Percentiles rank a stretch among this genome's conserved stretches.
These are phyloP conservation scores for Mythimna loreyi DNA, from an alignment of 2,888 invertebrate genomes.

Conservation along the genomic window DNA sequence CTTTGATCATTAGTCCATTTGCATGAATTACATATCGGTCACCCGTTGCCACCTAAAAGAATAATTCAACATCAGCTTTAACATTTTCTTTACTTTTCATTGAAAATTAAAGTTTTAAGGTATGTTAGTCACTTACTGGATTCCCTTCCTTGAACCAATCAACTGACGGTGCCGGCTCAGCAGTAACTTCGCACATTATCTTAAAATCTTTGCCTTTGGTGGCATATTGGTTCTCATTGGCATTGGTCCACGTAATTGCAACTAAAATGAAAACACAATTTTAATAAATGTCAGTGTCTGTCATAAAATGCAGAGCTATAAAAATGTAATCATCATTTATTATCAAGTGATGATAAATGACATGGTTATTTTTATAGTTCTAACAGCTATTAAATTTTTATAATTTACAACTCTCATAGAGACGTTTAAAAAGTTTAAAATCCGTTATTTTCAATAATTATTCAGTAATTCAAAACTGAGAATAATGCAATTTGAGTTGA, in stretches of 20 bases:
- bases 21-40: constrained; percentile 94
- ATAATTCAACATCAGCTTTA: neutral
- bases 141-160: constrained; percentile 96
- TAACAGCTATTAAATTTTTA: too few species aligned
- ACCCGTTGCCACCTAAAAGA: constrained; percentile 91
- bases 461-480: neutral
- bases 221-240: constrained; percentile 95
- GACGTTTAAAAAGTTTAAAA: neutral
- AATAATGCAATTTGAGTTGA: neutral
- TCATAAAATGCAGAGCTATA: neutral
- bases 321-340: neutral
- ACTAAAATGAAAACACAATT: constrained; percentile 88
- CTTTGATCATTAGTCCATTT: constrained; percentile 94
- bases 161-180: constrained; percentile 96
- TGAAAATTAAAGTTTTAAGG: neutral
- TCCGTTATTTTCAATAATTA: too few species aligned
- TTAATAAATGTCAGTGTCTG: neutral
- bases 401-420: neutral
- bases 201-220: constrained; percentile 94
- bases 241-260: constrained; percentile 96
- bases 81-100: neutral
- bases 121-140: constrained; percentile 82
- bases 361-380: too few species aligned
- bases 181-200: constrained; percentile 96
- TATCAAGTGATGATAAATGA: too few species aligned